These are phyloP conservation scores for Xiphias gladius DNA, from an alignment of 2,113 vertebrate species.

Conservation along the genomic window DNA sequence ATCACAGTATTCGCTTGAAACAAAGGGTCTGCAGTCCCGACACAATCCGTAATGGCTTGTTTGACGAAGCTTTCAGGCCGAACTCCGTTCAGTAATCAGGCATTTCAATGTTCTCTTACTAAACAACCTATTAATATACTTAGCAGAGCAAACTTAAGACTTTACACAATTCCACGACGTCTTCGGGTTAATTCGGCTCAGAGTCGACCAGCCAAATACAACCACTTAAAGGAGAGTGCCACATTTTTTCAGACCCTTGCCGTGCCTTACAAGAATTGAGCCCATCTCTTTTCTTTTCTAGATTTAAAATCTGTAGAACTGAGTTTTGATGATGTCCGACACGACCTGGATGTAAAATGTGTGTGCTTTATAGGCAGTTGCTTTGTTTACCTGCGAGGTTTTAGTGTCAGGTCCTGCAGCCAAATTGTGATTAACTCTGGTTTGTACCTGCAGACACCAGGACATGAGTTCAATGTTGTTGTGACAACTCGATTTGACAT, in stretches of 20 bases:
- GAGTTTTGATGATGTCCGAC: too few relatives aligned
- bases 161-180: background rate
- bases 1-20: background rate
- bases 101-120: background rate
- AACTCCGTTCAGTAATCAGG: background rate
- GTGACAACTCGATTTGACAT: too few relatives aligned
- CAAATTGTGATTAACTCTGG: background rate
- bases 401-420: background rate
- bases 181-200: constrained; percentile 6
- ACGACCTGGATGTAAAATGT: too few relatives aligned
- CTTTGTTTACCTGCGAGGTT: background rate
- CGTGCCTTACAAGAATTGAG: too few relatives aligned
- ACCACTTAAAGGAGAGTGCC: background rate
- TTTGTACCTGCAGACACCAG: too few relatives aligned
- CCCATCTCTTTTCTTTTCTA: too few relatives aligned
- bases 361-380: too few relatives aligned
- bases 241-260: background rate
- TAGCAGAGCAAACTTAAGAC: rapidly evolving
- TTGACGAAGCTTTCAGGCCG: background rate
- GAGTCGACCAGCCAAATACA: background rate
- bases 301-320: too few relatives aligned
- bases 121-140: rapidly evolving
- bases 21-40: background rate
- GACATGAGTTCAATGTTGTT: too few relatives aligned
- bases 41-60: rapidly evolving